Evolutionary conservation across 2,797 vertebrate species (phyloP), one percentile per base, ranked within the genome.

Genomic region (Amblyopsis hoosieri): DNA sequence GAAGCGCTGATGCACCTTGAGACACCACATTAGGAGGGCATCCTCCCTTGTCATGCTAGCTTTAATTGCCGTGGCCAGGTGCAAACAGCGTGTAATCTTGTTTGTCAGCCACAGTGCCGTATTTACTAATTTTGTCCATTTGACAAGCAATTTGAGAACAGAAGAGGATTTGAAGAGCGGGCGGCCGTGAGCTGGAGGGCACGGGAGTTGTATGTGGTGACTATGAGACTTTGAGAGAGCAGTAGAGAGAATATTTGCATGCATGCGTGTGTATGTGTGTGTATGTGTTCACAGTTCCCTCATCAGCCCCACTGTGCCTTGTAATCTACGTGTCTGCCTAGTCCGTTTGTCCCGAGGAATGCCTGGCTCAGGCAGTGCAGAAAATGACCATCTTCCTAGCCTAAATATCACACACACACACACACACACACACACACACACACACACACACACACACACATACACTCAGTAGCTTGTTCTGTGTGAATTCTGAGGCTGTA

Each of bases 31-130:
- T 90, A 90, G 71, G 85, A 87, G 79, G 80, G 78, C 85, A 66
- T 84, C 84, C 83, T 85, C 66, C 67, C 88, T 85, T 87, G 83
- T 92, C 91, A 88, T 84, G 81, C 74, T 70, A 67, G 82, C 83
- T 86, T 90, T 92, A 90, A 93, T 93, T 92, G 83, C 85, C 84
- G 69, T 62, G 64, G 83, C 86, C 91, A 92, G 91, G 90, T 93
- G 91, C 87, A 91, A 90, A 90, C 88, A 86, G 86, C 88, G 79
- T 89, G 89, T 88, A 88, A 91, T 91, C 87, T 79, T 91, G 85
- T 92, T 90, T 92, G 89, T 91, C 89, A 89, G 79, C 72, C 61
- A 47, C 77, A 58, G 71, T 75, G 72, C 86, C 91, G 86, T 85
- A 81, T 88, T 91, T 90, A 89, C 81, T 83, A 89, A 89, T 90